phyloP scores from a whole-genome alignment of 2,113 vertebrate species.

The Pomatostomus ruficeps region DNA sequence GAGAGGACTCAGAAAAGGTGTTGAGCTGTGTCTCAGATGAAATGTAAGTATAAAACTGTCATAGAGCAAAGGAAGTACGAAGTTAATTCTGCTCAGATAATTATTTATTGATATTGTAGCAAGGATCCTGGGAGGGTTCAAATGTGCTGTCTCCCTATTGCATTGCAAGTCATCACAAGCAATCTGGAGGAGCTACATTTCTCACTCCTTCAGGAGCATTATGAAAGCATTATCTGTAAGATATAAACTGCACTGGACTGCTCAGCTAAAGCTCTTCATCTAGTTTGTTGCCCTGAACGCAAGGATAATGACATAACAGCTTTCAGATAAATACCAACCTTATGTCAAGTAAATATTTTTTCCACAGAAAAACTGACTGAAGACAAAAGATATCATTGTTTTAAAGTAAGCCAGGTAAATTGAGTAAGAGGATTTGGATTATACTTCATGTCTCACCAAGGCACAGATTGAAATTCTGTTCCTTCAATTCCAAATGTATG shows the following conservation, averaged over 20 bases:
- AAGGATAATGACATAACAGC: not conserved
- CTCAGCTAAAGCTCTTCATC: not conserved
- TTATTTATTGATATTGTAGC: not conserved
- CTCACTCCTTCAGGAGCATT: not conserved
- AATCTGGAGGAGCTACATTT: not conserved
- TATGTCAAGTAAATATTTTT: not conserved
- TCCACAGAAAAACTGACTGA: not conserved
- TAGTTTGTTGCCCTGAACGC: not conserved
- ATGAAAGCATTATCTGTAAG: not conserved
- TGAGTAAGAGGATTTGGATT: slow-evolving; percentile 39
- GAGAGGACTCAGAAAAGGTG: not conserved
- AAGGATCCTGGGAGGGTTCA: not conserved
- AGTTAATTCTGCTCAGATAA: not conserved
- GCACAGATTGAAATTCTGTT: slow-evolving; percentile 23
- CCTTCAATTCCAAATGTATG: not conserved
- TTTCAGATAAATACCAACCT: not conserved
- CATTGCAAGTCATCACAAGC: not conserved
- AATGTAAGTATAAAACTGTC: not conserved
- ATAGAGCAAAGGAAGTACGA: not conserved
- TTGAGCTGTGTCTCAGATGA: not conserved
- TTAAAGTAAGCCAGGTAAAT: slow-evolving; percentile 33
- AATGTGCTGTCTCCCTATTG: not conserved
- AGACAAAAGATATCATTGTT: slow-evolving; percentile 7
- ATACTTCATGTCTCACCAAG: slow-evolving; percentile 34
- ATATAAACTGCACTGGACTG: not conserved